These are phyloP conservation scores for Oscheius sp. DNA, from an alignment of 2,888 invertebrate genomes.

Conservation along the genomic window DNA sequence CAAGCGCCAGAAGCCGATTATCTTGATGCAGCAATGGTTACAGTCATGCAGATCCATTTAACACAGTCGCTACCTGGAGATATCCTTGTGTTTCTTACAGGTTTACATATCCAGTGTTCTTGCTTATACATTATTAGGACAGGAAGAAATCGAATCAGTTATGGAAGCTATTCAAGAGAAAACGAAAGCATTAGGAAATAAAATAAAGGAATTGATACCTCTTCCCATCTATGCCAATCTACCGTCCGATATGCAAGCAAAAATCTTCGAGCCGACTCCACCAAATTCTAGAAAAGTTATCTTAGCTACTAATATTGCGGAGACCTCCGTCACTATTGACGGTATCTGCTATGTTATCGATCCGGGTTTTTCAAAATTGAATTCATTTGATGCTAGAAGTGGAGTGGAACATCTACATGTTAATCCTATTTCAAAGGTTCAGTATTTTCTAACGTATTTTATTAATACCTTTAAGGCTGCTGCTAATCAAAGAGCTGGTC, in stretches of 20 bases:
- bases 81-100: constrained; percentile 93
- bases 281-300: constrained; percentile 93
- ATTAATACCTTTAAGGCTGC: constrained; percentile 75
- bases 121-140: constrained; percentile 39
- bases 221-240: constrained; percentile 97
- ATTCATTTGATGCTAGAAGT: constrained; percentile 93
- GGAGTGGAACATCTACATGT: constrained; percentile 98
- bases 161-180: constrained; percentile 79
- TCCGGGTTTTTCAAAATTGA: constrained; percentile 99
- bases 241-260: constrained; percentile 97
- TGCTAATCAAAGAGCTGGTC: constrained; percentile 94
- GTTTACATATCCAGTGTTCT: constrained; percentile 59
- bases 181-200: constrained; percentile 88
- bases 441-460: background rate
- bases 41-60: constrained; percentile 95
- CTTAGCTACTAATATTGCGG: constrained; percentile 97
- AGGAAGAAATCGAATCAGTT: constrained; percentile 69
- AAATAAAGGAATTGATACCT: constrained; percentile 89
- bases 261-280: constrained; percentile 97
- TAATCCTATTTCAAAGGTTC: constrained; percentile 90
- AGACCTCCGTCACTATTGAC: constrained; percentile 97
- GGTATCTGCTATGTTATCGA: constrained; percentile 98
- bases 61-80: constrained; percentile 92
- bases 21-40: constrained; percentile 77
- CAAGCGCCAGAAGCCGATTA: constrained; percentile 99